Percentiles rank a stretch among this genome's conserved stretches.
phyloP scores from a whole-genome alignment of 2,888 invertebrate genomes.

The Drosophila aldrichi region DNA sequence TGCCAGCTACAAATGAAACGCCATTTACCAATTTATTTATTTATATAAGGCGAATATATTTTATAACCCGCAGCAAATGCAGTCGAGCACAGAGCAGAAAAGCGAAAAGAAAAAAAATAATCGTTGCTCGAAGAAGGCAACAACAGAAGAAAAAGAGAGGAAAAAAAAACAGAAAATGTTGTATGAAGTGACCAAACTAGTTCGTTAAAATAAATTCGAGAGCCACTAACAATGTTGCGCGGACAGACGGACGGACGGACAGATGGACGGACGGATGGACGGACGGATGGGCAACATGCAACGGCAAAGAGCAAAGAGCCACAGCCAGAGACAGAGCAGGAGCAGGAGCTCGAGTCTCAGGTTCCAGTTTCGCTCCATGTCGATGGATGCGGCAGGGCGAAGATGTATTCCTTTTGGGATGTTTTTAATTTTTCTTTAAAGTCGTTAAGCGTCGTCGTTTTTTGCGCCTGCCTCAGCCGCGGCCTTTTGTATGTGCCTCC shows the following conservation, averaged over 20 bases:
- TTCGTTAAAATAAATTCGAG: constrained; percentile 84
- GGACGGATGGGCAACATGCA: constrained; percentile 64
- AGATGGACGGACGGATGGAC: constrained; percentile 12
- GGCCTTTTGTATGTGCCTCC: constrained; percentile 52
- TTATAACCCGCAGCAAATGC: constrained; percentile 78
- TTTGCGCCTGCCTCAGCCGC: constrained; percentile 45
- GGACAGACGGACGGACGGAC: constrained; percentile 21
- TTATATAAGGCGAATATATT: constrained; percentile 81
- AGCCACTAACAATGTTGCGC: constrained; percentile 77
- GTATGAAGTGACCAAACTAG: constrained; percentile 83
- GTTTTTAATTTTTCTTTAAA: constrained; percentile 82
- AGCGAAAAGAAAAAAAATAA: constrained; percentile 30
- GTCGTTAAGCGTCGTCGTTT: constrained; percentile 79
- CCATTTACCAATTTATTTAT: constrained; percentile 83
- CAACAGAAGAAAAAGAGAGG: constrained; percentile 1
- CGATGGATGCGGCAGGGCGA: constrained; percentile 76
- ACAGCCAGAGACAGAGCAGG: constrained; percentile 1
- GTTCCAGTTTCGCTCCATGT: constrained; percentile 48
- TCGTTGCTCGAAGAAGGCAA: constrained; percentile 19
- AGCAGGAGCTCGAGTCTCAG: constrained; percentile 20
- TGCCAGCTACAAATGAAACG: constrained; percentile 75
- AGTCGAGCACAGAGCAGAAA: constrained; percentile 44
- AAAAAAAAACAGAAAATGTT: constrained; percentile 69
- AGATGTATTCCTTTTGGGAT: constrained; percentile 83
- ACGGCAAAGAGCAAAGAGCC: constrained; percentile 36